Evolutionary conservation across 2,888 invertebrate genomes (phyloP).

Genomic region (Cosmia pyralina): DNA sequence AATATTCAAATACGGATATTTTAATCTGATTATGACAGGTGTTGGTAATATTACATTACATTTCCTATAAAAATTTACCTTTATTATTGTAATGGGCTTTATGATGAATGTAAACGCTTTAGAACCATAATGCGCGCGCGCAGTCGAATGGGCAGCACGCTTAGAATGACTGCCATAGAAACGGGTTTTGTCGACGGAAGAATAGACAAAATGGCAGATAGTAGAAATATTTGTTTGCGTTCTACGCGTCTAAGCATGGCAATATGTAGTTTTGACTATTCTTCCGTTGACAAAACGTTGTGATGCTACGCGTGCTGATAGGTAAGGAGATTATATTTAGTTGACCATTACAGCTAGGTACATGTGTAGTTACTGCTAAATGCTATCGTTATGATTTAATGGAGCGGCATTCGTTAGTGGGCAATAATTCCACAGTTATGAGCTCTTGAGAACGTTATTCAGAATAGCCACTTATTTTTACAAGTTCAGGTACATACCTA

Average conservation of each 20-base stretch:
- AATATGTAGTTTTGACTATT: too few relatives aligned
- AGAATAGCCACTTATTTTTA: slow-evolving; percentile 28
- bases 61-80: slow-evolving; percentile 25
- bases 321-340: slow-evolving; percentile 55
- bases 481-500: background rate
- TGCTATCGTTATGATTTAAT: slow-evolving; percentile 44
- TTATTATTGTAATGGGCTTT: slow-evolving; percentile 42
- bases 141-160: slow-evolving; percentile 45
- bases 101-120: slow-evolving; percentile 30
- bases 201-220: too few relatives aligned
- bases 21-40: slow-evolving; percentile 45
- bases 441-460: slow-evolving; percentile 8
- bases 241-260: too few relatives aligned
- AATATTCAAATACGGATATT: slow-evolving; percentile 52
- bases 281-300: too few relatives aligned
- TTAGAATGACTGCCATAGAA: too few relatives aligned
- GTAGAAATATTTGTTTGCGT: too few relatives aligned
- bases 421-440: slow-evolving; percentile 30
- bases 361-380: slow-evolving; percentile 43
- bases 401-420: slow-evolving; percentile 17
- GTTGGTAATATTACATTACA: slow-evolving; percentile 40
- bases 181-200: too few relatives aligned
- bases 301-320: slow-evolving; percentile 9
- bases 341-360: slow-evolving; percentile 56
- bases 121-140: slow-evolving; percentile 16